Conservation (phyloP, 2,797 vertebrate species). For the Thalassophryne amazonica region DNA sequence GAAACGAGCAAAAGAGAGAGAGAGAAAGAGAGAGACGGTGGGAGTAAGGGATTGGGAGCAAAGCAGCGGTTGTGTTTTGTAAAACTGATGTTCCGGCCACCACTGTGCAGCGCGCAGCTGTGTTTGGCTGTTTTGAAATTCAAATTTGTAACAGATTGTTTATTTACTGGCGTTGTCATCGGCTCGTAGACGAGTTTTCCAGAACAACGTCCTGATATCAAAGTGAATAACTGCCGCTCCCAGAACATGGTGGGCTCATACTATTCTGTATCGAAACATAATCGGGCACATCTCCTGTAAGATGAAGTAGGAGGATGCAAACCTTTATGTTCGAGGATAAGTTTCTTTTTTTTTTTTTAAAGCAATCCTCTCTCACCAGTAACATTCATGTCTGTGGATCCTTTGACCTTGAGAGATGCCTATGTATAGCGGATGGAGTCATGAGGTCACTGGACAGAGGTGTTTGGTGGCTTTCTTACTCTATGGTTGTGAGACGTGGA, state of each 20-base stretch:
- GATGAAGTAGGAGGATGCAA: neutral
- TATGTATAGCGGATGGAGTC: no score
- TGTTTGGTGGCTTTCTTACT: no score
- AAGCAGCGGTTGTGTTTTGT: neutral
- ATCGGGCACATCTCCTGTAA: neutral
- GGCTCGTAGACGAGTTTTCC: neutral
- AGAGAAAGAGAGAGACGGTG: neutral
- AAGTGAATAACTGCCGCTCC: neutral
- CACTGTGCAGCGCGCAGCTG: no score
- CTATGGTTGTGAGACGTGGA: no score
- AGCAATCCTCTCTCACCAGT: no score
- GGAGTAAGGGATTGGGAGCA: neutral
- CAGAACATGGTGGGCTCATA: neutral
- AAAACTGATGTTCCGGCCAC: constrained; percentile 14
- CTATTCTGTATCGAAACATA: neutral
- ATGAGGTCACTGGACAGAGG: no score
- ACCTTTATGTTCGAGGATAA: no score
- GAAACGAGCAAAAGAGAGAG: neutral
- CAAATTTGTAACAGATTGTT: constrained; percentile 9
- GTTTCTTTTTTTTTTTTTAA: no score
- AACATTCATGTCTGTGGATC: no score
- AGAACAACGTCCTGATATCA: constrained; percentile 1
- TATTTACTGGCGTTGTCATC: constrained; percentile 11
- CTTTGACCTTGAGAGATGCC: no score
- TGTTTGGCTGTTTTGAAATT: constrained; percentile 16